Base-by-base conservation (phyloP, 23 tunicate genomes). In the Trididemnum miniatum region DNA sequence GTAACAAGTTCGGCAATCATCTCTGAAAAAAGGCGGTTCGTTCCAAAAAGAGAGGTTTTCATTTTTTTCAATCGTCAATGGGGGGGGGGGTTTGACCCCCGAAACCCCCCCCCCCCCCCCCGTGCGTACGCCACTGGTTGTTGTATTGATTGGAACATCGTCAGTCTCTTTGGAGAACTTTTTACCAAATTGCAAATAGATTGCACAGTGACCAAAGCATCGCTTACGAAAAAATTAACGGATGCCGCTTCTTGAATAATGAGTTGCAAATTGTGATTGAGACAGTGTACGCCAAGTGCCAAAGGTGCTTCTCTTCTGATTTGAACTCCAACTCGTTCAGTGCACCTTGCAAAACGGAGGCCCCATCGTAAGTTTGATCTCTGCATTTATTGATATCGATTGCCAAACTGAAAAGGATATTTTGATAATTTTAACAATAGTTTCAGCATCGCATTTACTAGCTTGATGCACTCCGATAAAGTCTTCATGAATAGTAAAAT, bases 381-480 rank as follows among this genome's bases (percentile, higher is more conserved):
- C 69, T 62, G 22, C 69, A 62, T 62, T 62, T 62, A 4, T 5
- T 62, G 24, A 62, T 62, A 22, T 62, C 69, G 30, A 62, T 62
- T 25, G 29, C 69, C 69, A 22, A 62, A 62, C 69, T 62, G 69
- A 62, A 24, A 62, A 62, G 69, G 30, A 62, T 62, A 25, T 62
- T 62, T 62, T 69, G 75, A 69, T 33, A n/a, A 69, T 69, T 69
- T 69, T 69, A 24, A 69, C 75, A 28, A 33, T 7, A 28, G n/a
- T 32, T 31, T 20, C 20, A 29, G 75, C 75, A 32, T 69, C 38
- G 31, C 36, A 32, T 69, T 33, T 69, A 32, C 25, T 24, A 5
- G 38, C 38, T 69, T 69, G 75, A 69, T 69, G 75, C 75, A 29
- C 36, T 69, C 75, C 75, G 31, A 69, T 69, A 33, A 69, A 69